These are phyloP conservation scores for Saxidomus purpurata DNA, from an alignment of 1,140 invertebrate species.

Conservation along the genomic window DNA sequence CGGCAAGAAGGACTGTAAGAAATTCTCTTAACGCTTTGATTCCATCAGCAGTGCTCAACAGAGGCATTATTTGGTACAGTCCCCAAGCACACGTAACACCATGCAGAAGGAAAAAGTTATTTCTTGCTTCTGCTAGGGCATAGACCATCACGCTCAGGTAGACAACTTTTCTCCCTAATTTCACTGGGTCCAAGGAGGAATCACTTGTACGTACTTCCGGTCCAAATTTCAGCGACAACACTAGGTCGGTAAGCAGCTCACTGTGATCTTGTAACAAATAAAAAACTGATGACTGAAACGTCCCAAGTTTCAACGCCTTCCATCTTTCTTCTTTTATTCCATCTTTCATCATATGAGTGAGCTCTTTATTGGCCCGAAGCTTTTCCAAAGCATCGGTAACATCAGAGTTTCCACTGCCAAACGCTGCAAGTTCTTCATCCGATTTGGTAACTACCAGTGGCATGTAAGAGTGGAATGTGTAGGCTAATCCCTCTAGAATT, in stretches of 20 bases:
- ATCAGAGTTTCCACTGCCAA: conserved; percentile 17
- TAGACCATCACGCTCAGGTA: conserved; percentile 16
- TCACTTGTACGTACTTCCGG: neutral
- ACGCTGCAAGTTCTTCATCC: neutral
- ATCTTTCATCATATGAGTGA: neutral
- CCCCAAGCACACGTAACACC: conserved; percentile 56
- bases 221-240: conserved; percentile 6
- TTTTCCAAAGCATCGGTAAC: neutral
- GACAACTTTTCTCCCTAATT: conserved; percentile 1
- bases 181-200: neutral
- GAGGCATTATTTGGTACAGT: conserved; percentile 10
- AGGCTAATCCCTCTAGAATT: conserved; percentile 45
- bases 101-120: conserved; percentile 58
- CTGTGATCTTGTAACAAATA: conserved; percentile 23
- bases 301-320: conserved; percentile 35
- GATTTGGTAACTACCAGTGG: neutral
- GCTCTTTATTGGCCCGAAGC: neutral
- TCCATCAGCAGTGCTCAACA: conserved; percentile 17
- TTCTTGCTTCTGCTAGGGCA: neutral
- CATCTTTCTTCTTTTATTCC: conserved; percentile 39
- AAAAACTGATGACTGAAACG: conserved; percentile 15
- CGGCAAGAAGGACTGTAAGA: conserved; percentile 25
- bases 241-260: neutral
- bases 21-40: conserved; percentile 23
- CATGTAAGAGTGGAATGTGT: conserved; percentile 41